Evolutionary conservation across 1,140 invertebrate genomes (phyloP).

Genomic region (Drosophila grimshawi): DNA sequence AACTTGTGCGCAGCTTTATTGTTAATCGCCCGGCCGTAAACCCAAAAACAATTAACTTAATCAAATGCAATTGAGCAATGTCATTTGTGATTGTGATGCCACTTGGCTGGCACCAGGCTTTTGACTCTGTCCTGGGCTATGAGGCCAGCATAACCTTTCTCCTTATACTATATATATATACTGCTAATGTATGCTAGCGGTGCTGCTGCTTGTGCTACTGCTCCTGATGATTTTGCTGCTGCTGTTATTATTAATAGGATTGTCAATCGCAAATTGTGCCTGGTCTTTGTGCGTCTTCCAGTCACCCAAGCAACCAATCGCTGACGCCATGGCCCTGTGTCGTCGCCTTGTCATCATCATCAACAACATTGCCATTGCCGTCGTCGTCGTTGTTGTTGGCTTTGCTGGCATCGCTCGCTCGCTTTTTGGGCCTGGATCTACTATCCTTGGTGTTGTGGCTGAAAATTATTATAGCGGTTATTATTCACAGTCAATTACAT

Average conservation of each 20-base stretch:
- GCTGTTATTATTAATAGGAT: constrained; percentile 79
- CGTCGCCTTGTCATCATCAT: constrained; percentile 63
- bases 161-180: constrained; percentile 21
- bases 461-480: constrained; percentile 83
- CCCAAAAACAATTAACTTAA: constrained; percentile 81
- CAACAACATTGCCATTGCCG: constrained; percentile 65
- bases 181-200: constrained; percentile 58
- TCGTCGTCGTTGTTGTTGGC: constrained; percentile 36
- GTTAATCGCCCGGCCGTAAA: constrained; percentile 76
- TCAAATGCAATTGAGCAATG: constrained; percentile 83
- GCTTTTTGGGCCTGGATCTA: constrained; percentile 50
- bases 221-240: constrained; percentile 27
- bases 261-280: constrained; percentile 81
- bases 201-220: constrained; percentile 29
- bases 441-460: constrained; percentile 58
- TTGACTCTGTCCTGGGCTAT: not conserved
- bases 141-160: constrained; percentile 21
- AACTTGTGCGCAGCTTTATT: constrained; percentile 72
- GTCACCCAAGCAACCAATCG: constrained; percentile 17
- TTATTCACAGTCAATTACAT: constrained; percentile 83
- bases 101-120: constrained; percentile 36
- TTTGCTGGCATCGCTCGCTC: constrained; percentile 24
- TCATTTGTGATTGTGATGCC: constrained; percentile 77
- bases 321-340: constrained; percentile 9
- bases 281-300: constrained; percentile 40